phyloP scores from a whole-genome alignment of 2,797 vertebrate genomes.

The Mustela erminea region DNA sequence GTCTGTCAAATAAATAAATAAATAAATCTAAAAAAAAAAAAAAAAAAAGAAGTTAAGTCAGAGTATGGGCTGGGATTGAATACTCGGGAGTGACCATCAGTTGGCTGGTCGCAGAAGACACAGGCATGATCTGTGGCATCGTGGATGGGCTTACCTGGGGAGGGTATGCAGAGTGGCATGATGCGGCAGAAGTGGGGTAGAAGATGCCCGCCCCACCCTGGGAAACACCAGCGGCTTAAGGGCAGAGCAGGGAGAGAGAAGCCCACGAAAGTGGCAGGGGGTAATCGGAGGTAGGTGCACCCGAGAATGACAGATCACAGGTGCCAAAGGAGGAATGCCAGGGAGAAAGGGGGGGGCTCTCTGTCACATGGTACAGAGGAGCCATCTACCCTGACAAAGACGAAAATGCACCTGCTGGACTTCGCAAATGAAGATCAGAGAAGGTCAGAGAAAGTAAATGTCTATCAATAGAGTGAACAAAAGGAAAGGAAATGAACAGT shows the following conservation, averaged over 20 bases:
- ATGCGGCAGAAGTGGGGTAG: not conserved
- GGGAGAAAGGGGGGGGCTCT: not conserved
- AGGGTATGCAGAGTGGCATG: not conserved
- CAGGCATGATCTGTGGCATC: not conserved
- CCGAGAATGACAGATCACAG: not conserved
- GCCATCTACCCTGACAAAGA: not conserved
- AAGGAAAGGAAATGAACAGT: not conserved
- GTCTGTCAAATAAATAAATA: too few relatives aligned
- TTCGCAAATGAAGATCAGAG: not conserved
- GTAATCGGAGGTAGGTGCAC: not conserved
- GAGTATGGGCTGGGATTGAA: not conserved
- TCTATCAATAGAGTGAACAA: not conserved
- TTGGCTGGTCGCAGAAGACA: not conserved
- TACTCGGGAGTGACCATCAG: not conserved
- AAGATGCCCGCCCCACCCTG: rapidly evolving
- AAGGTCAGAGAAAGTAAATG: not conserved
- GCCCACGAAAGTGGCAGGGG: not conserved
- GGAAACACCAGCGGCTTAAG: not conserved
- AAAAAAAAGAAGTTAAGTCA: not conserved
- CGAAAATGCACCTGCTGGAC: not conserved
- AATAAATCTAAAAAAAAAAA: too few relatives aligned
- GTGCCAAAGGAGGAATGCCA: not conserved
- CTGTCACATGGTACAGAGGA: not conserved
- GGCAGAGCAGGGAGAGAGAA: not conserved
- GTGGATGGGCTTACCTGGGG: not conserved